Base-by-base conservation (phyloP, 2,797 vertebrate genomes). In the Oreonectes daqikongensis region DNA sequence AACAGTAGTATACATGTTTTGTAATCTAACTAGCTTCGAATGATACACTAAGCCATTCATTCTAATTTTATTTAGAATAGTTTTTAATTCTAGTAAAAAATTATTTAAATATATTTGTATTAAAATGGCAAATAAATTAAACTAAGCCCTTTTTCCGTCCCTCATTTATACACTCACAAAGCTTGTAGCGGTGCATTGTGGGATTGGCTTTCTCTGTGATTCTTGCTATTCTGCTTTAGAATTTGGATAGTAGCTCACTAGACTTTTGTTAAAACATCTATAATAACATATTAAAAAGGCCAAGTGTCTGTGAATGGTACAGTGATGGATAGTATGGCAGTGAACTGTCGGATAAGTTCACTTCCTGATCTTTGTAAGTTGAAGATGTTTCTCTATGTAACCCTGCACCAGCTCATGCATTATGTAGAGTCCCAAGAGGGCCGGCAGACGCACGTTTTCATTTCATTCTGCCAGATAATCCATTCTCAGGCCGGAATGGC, bases 341-440 rank as follows among this genome's bases (percentile, higher is more conserved):
- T 61, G 63, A 69, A 40, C 57, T 18, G 35, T 70, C 20, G 26
- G 68, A 42, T 40, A 61, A 53, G 17, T 69, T 44, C 20, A 67
- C 73, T 69, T 28, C 70, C 53, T 68, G 66, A 48, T 46, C 24
- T 69, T 26, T 79, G 73, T 72, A 67, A 70, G 76, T 66, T 40
- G 69, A 53, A 18, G 50, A 50, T 6, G 26, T 42, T 46, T 44
- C 64, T 35, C 20, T 35, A 52, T 71, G 78, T 59, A 75, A 82
- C 71, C 38, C 63, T 38, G 75, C 75, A 69, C 80, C 74, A 1
- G 15, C 32, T 1, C 69, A 72, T 75, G 55, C 67, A 75, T 77
- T 77, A 79, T 75, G 30, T 22, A 78, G 46, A 35, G 78, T 40
- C 72, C 64, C 18, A 14, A 12, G 35, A 35, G 52, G 32, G 26